Base-by-base conservation (phyloP, 2,797 vertebrate genomes). In the Ara ararauna region DNA sequence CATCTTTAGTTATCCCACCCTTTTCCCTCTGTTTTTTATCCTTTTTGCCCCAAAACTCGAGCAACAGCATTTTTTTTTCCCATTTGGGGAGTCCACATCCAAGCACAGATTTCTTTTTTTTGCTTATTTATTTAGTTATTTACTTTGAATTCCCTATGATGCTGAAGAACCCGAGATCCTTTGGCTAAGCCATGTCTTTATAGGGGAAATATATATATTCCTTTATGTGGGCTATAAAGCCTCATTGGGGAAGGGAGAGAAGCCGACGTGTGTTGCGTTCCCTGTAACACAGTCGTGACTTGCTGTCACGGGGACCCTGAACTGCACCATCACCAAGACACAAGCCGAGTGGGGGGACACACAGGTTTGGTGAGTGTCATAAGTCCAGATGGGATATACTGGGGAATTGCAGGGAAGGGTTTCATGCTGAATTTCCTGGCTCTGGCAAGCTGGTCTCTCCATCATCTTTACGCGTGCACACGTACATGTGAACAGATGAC, bases 181-280 rank as follows among this genome's bases (percentile, higher is more conserved):
- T 71, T 10, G 45, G 48, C 61, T 87, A 71, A 86, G 2, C 32
- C 0, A 1, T 11, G 30, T 22, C 87, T 96, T 96, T 94, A 95
- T 90, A 91, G 94, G 70, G 96, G 95, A 97, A 95, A 95, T 61
- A 44, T 93, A 91, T 94, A 96, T 61, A 79, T 93, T 67, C 67
- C 85, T 96, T 96, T 91, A 94, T 85, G 48, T 70, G 87, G 13
- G 60, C 94, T 74, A 21, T 96, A 96, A 96, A 96, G 91, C 73
- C 50, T 64, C 4, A 0, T 38, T 58, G 73, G 62, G 85, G 51
- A 81, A 93, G 76, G 1, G 1, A 72, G 44, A 50, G 50, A 2
- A 58, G 32, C 45, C 2, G 5, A 10, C 0, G 5, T 5, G 26
- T 5, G 24, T 34, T 64, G 70, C 3, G 2, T 4, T n/a, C n/a